Conservation (phyloP, 1,140 invertebrate species). For the Pogonus chalceus region DNA sequence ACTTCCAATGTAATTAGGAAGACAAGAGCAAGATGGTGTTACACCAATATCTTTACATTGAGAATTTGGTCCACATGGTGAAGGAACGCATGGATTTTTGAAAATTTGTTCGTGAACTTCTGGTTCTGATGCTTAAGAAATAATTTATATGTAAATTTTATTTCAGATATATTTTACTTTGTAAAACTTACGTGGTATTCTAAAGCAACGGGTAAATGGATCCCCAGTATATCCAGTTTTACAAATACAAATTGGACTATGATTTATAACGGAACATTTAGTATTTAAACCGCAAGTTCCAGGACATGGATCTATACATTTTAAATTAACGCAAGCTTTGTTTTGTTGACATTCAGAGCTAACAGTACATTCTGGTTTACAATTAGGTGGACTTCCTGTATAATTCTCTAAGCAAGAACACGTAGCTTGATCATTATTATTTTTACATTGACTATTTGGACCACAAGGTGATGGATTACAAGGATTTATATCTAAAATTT, state of each 20-base stretch:
- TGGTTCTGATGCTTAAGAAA: conserved; percentile 12
- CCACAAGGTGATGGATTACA: too few species aligned
- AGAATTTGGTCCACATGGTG: conserved; percentile 44
- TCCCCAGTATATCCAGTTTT: conserved; percentile 44
- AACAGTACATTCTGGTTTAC: conserved; percentile 48
- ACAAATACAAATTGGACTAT: conserved; percentile 55
- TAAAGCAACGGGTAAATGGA: conserved; percentile 45
- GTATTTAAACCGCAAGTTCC: conserved; percentile 46
- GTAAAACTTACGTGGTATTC: too few species aligned
- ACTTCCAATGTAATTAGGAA: conserved; percentile 42
- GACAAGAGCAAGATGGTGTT: conserved; percentile 47
- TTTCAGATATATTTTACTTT: not conserved
- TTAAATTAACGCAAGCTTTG: conserved; percentile 50
- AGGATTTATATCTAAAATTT: too few species aligned
- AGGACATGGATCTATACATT: conserved; percentile 51
- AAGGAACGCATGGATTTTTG: conserved; percentile 36
- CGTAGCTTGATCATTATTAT: conserved; percentile 40
- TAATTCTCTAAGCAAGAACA: conserved; percentile 49
- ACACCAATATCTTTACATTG: conserved; percentile 40
- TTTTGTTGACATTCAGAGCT: conserved; percentile 53
- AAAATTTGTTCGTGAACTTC: conserved; percentile 20
- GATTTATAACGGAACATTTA: conserved; percentile 48
- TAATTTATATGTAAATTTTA: conserved; percentile 2
- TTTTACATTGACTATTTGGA: conserved; percentile 41
- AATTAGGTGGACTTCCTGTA: conserved; percentile 46